phyloP scores from a whole-genome alignment of 2,888 invertebrate species.

The Metopia argyrocephala region DNA sequence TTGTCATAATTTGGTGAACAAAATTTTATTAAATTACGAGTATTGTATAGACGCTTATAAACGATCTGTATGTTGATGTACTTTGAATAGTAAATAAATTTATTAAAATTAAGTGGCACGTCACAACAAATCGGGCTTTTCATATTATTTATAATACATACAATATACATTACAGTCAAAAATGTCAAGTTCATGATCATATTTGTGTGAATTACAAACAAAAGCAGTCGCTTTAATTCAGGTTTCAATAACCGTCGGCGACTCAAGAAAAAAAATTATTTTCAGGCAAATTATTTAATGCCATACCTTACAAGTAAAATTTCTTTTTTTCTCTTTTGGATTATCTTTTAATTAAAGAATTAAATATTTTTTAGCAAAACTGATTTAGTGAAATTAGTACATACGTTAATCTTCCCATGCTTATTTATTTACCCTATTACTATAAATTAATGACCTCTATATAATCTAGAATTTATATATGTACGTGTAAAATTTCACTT shows the following conservation, averaged over 20 bases:
- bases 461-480: no score
- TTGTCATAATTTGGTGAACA: background rate
- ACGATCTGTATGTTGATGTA: background rate
- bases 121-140: slow-evolving; percentile 6
- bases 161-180: background rate
- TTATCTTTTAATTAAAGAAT: no score
- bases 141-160: background rate
- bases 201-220: background rate
- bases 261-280: no score
- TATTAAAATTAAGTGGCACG: background rate
- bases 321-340: no score
- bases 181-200: slow-evolving; percentile 2
- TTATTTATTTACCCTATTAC: no score
- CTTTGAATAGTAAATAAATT: background rate
- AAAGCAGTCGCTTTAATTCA: background rate
- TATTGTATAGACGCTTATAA: background rate
- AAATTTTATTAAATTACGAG: background rate
- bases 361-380: no score
- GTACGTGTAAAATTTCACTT: no score
- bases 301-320: no score
- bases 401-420: no score
- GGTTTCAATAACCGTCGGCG: background rate
- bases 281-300: no score
- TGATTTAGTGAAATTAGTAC: no score
- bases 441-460: no score